Evolutionary conservation across 2,113 vertebrate genomes (phyloP), one percentile per base, ranked within the genome.

Genomic region (Archocentrus centrarchus): DNA sequence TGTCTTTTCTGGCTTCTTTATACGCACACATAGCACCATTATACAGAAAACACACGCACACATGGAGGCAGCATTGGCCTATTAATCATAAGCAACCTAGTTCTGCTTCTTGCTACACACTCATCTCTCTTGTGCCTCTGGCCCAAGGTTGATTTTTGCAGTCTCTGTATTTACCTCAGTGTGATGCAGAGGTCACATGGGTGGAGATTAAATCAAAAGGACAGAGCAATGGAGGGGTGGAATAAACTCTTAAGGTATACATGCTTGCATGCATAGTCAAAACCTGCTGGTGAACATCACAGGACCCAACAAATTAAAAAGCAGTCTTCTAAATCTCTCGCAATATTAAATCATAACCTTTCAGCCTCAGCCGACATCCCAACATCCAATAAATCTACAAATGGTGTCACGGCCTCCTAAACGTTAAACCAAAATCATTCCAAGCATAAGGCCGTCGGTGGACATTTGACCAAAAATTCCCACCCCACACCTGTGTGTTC

Each of bases 61-160:
- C 73, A 73, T 44, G 81, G n/a, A 62, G 68, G 58, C 66, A 84
- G 75, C 77, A 50, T 22, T 58, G 70, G 66, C 59, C 68, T 77
- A 92, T 92, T 93, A 91, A 91, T 93, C 92, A 92, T 83, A 60
- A n/a, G 86, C 89, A 89, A 90, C 88, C 89, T 60, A 91, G 88
- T 93, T 94, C 86, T 90, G 86, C 85, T 89, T 80, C 60, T 87
- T 24, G 50, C 55, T 59, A 80, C 77, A 57, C n/a, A 81, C 84
- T 88, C 75, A n/a, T 85, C 57, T 84, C 86, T 80, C 66, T 11
- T 53, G 86, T 59, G 75, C 77, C 83, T 73, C 64, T 63, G 18
- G 85, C 63, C 83, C 80, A 75, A 37, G 84, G 88, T 92, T 93
- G 80, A 91, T 88, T 91, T 37, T 84, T 88, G 85, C 90, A 88